These are phyloP conservation scores for Agriopis marginaria DNA, from an alignment of 2,888 invertebrate species.

Conservation along the genomic window DNA sequence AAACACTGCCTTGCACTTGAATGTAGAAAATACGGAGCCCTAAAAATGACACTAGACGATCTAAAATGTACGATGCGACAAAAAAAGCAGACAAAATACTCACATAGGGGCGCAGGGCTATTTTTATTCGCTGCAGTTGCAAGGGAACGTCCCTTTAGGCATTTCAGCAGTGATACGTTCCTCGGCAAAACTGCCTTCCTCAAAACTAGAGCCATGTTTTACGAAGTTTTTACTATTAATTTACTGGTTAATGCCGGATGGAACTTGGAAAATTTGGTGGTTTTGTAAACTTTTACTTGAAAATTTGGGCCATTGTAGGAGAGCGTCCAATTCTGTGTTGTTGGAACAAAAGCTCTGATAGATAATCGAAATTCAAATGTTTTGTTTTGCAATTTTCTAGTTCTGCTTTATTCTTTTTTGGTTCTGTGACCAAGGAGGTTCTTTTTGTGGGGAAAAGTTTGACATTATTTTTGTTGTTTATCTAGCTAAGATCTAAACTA, in stretches of 20 bases:
- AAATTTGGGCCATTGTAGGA: constrained; percentile 73
- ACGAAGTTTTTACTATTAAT: constrained; percentile 35
- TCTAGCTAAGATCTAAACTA: no score
- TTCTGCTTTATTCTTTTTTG: constrained; percentile 37
- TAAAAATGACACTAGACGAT: constrained; percentile 2
- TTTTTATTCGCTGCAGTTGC: constrained; percentile 64
- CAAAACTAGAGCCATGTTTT: constrained; percentile 74
- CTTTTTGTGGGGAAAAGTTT: constrained; percentile 13
- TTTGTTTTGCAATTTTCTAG: constrained; percentile 53
- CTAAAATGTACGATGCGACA: not conserved
- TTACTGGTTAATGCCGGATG: constrained; percentile 37
- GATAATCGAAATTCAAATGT: constrained; percentile 55
- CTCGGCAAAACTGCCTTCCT: constrained; percentile 71
- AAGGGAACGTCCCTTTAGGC: constrained; percentile 66
- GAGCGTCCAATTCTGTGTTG: constrained; percentile 55
- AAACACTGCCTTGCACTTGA: constrained; percentile 3
- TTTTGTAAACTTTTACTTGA: constrained; percentile 62
- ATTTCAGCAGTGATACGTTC: constrained; percentile 71
- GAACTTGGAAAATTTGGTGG: constrained; percentile 57
- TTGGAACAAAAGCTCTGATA: constrained; percentile 59
- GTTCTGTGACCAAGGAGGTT: constrained; percentile 29
- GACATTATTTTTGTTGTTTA: no score
- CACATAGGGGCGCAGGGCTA: constrained; percentile 62
- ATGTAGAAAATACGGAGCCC: not conserved
- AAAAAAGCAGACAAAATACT: constrained; percentile 50